Evolutionary conservation across 2,888 invertebrate species (phyloP).

Genomic region (Rhodophaea formosa): DNA sequence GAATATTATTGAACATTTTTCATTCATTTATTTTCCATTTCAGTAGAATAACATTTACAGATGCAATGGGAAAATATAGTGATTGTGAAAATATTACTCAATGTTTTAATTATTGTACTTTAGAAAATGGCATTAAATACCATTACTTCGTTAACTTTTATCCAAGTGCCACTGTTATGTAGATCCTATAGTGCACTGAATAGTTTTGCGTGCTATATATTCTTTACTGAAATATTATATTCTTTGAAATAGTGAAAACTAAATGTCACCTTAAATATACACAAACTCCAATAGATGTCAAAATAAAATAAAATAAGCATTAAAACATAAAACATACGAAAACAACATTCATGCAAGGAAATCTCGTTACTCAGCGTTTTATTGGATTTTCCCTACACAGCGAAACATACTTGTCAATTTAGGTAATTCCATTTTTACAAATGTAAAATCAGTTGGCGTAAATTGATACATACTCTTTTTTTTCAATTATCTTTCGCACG

Average conservation of each 20-base stretch:
- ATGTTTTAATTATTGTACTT: too few species aligned
- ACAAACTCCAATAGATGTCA: not conserved
- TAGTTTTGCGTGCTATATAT: not conserved
- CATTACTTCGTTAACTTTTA: too few species aligned
- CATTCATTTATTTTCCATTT: too few species aligned
- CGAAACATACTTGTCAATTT: conserved; percentile 12
- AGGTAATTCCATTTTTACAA: conserved; percentile 10
- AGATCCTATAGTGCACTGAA: too few species aligned
- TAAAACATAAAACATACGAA: conserved; percentile 23
- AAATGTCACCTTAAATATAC: not conserved
- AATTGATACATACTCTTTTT: not conserved
- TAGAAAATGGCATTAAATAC: too few species aligned
- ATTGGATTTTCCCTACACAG: conserved; percentile 28
- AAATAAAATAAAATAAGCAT: conserved; percentile 30
- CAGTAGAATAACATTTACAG: not conserved
- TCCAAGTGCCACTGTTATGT: too few species aligned
- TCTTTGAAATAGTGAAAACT: not conserved
- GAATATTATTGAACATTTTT: not conserved
- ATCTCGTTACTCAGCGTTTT: conserved; percentile 73
- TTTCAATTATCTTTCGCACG: not conserved
- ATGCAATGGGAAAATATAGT: not conserved
- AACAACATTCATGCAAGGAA: conserved; percentile 78
- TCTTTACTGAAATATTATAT: not conserved
- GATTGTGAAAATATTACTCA: not conserved
- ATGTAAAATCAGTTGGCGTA: not conserved